phyloP scores from a whole-genome alignment of 2,113 vertebrate genomes.

The Sturnira hondurensis region DNA sequence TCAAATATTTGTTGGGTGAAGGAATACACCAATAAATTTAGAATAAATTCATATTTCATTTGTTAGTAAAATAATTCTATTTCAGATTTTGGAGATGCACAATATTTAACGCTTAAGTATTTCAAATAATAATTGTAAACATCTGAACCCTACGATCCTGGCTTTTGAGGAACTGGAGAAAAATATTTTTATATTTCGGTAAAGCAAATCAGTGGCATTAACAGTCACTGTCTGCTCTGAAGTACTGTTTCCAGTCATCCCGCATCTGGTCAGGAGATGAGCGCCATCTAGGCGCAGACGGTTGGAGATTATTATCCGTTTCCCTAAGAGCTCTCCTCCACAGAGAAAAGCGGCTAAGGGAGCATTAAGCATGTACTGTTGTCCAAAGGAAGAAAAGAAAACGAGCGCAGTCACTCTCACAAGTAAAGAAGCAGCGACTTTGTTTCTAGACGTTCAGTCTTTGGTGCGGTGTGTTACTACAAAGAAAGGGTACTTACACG shows the following conservation, averaged over 20 bases:
- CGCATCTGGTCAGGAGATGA: not conserved
- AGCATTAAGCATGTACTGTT: not conserved
- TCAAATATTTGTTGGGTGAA: not conserved
- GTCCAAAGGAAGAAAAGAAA: not conserved
- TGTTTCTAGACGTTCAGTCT: constrained; percentile 24
- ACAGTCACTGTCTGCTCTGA: not conserved
- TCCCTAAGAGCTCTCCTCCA: not conserved
- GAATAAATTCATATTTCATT: not conserved
- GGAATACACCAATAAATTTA: not conserved
- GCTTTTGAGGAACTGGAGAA: not conserved
- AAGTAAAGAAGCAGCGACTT: not conserved
- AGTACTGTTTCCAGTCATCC: not conserved
- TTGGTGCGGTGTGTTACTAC: not conserved
- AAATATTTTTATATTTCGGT: not conserved
- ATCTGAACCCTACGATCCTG: not conserved
- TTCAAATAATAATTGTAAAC: not conserved
- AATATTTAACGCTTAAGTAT: not conserved
- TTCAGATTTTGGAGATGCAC: not conserved
- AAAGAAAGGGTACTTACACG: constrained; percentile 89
- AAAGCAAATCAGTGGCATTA: not conserved
- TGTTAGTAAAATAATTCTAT: not conserved
- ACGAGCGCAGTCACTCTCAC: not conserved
- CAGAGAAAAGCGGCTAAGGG: not conserved
- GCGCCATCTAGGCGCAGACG: not conserved
- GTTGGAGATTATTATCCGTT: not conserved